Conservation (phyloP, 1,140 invertebrate genomes). For the Aphelinus atriplicis region DNA sequence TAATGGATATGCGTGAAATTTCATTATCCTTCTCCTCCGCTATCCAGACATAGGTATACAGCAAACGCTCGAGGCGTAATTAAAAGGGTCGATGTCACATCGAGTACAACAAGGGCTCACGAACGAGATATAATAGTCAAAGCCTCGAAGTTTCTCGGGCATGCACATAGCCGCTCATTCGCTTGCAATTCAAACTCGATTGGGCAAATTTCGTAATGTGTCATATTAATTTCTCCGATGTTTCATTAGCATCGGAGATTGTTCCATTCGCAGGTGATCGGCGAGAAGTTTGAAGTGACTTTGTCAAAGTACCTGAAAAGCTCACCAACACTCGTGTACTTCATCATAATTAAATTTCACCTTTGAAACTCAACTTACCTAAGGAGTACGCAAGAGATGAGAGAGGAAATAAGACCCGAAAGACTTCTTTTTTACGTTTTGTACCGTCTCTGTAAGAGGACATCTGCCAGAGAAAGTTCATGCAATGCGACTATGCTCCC, state of each 20-base stretch:
- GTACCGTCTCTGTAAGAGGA: too few relatives aligned
- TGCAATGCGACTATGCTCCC: too few relatives aligned
- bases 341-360: conserved; percentile 28
- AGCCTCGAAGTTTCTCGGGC: not conserved
- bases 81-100: conserved; percentile 9
- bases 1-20: too few relatives aligned
- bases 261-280: conserved; percentile 22
- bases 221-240: conserved; percentile 25
- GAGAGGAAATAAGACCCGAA: too few relatives aligned
- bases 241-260: conserved; percentile 13
- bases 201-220: not conserved
- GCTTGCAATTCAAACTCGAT: not conserved
- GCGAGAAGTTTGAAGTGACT: conserved; percentile 11
- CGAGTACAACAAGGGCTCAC: not conserved
- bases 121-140: not conserved
- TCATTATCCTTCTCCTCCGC: too few relatives aligned
- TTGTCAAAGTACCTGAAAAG: conserved; percentile 27
- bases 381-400: too few relatives aligned
- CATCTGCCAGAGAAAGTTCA: too few relatives aligned
- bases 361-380: conserved; percentile 23
- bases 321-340: conserved; percentile 8
- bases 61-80: not conserved
- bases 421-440: too few relatives aligned
- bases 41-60: too few relatives aligned
- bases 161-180: too few relatives aligned